A percentile compares a stretch with the other conserved stretches of the same genome.
Evolutionary conservation across 2,797 vertebrate genomes (phyloP).

Genomic region (Rhinichthys osculus): DNA sequence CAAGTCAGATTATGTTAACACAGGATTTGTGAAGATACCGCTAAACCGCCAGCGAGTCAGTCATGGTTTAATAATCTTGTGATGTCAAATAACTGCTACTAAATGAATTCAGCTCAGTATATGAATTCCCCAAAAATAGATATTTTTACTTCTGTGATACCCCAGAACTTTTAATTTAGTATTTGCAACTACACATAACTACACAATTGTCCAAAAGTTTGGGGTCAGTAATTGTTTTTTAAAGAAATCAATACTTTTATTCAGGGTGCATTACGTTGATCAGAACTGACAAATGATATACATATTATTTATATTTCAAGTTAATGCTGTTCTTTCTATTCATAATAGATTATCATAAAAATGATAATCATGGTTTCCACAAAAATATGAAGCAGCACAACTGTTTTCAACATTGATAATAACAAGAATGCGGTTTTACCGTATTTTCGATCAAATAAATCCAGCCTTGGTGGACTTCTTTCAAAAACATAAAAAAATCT

Average conservation of each 20-base stretch:
- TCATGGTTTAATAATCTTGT: not conserved
- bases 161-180: not conserved
- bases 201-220: not conserved
- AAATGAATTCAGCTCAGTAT: not conserved
- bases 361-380: not conserved
- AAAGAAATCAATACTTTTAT: not conserved
- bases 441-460: not conserved
- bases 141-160: not conserved
- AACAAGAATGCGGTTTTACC: not conserved
- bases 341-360: not conserved
- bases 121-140: not conserved
- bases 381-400: not conserved
- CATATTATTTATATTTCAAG: not conserved
- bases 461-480: not conserved
- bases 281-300: not conserved
- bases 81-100: not conserved
- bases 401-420: not conserved
- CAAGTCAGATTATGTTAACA: not conserved
- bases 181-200: no score
- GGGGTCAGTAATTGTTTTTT: not conserved
- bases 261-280: not conserved
- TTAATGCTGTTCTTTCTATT: not conserved
- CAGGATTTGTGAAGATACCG: not conserved
- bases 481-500: not conserved
- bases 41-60: not conserved